Evolutionary conservation across 2,888 invertebrate species (phyloP), one percentile per base, ranked within the genome.

Genomic region (Chesias legatella): DNA sequence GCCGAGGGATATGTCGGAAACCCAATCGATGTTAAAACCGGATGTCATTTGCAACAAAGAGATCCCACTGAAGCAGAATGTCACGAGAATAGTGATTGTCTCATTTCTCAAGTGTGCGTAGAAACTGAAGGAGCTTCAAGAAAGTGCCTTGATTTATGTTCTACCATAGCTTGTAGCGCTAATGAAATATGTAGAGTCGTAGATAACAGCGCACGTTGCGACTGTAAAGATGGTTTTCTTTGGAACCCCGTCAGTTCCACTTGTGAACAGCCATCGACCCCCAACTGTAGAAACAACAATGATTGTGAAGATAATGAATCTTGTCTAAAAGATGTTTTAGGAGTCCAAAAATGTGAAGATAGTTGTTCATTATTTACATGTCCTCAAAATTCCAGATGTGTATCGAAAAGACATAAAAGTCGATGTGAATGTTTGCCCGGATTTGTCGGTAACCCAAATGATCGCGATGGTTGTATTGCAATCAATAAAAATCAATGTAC

Each of bases 381-480:
- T 55, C 94, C 96, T 0, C 90, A 91, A 37, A 95, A 97, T 75
- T 94, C 97, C 0, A 91, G 93, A 48, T 97, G 97, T 77, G 77
- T 94, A 1, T 93, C 94, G 0, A 90, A 81, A 46, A 89, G 90
- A 42, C 95, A 95, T 62, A 90, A 90, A 61, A 95, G 94, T 27
- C 91, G 92, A 62, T 98, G 98, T 68, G 93, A 95, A 63, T 98
- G 98, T 69, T 82, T 94, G 9, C 82, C 91, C 24, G 96, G 96
- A 2, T 98, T 91, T 73, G 91, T 92, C 7, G 98, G 98, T 23
- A 97, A 98, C 85, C 95, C 97, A 9, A 95, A 95, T 63, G 95
- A 96, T 67, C 91, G 97, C 11, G 93, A 93, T 53, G 97, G 97
- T n/a, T 97, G 97, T 63, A 90, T 91, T 56, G 90, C 91, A 7